Conservation (phyloP, 2,888 invertebrate species). For the Dynastes tityus region DNA sequence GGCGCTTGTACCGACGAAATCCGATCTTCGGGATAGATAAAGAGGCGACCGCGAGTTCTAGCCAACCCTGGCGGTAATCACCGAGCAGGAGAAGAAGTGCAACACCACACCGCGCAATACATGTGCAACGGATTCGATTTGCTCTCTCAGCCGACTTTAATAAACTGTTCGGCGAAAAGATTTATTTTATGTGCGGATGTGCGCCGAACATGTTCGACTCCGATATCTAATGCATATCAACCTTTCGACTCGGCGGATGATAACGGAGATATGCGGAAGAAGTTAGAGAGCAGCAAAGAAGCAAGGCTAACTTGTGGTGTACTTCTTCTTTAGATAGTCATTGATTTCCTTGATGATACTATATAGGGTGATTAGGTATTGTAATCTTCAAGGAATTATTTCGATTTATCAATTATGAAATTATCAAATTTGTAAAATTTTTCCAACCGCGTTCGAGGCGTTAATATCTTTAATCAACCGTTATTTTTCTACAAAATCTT, state of each 20-base stretch:
- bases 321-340: too few species aligned
- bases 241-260: neutral
- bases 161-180: conserved; percentile 18
- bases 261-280: conserved; percentile 14
- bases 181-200: conserved; percentile 1
- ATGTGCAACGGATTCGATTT: conserved; percentile 13
- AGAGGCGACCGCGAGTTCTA: neutral
- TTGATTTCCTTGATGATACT: conserved; percentile 15
- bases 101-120: neutral
- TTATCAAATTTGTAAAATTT: too few species aligned
- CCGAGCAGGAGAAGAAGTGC: neutral
- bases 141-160: conserved; percentile 1
- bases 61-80: conserved; percentile 5
- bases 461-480: too few species aligned
- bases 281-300: neutral
- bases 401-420: too few species aligned
- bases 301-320: neutral
- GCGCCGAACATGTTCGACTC: conserved; percentile 23
- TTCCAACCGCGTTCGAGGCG: too few species aligned
- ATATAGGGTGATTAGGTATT: neutral
- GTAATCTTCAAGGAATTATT: too few species aligned
- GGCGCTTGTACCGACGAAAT: conserved; percentile 3
- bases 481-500: too few species aligned
- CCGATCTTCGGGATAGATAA: conserved; percentile 9
- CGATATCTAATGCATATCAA: conserved; percentile 31